Evolutionary conservation across 2,113 vertebrate genomes (phyloP).

Genomic region (Chamaetylas fuelleborni): DNA sequence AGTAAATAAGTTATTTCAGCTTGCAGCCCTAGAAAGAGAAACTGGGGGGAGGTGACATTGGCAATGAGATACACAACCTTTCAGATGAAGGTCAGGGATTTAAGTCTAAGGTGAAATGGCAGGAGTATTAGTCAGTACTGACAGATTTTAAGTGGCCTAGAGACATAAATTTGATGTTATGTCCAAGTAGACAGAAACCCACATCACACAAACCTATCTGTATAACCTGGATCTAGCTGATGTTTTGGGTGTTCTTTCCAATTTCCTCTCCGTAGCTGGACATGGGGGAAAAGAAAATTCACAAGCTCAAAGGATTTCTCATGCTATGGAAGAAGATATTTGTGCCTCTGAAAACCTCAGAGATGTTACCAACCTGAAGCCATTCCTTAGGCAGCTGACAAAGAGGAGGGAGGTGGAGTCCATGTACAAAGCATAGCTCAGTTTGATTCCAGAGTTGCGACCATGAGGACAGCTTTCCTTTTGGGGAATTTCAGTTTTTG

Average conservation of each 20-base stretch:
- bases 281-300: not conserved
- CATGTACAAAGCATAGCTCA: not conserved
- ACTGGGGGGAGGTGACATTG: not conserved
- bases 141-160: slow-evolving; percentile 6
- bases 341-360: not conserved
- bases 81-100: not conserved
- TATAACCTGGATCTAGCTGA: not conserved
- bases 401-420: not conserved
- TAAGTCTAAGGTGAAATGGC: slow-evolving; percentile 12
- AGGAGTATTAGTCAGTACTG: not conserved
- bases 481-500: not conserved
- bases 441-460: not conserved
- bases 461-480: not conserved
- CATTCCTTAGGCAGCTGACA: not conserved
- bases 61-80: not conserved
- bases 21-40: not conserved
- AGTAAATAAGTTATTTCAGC: not conserved
- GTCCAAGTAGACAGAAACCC: not conserved
- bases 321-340: not conserved
- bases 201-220: not conserved
- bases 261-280: not conserved
- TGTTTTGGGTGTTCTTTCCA: not conserved
- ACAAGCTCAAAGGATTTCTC: not conserved
- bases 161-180: not conserved
- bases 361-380: not conserved